Percentiles rank a stretch among this genome's conserved stretches.
Evolutionary conservation across 1,140 invertebrate genomes (phyloP).

Genomic region (Zaprionus tsacasi): DNA sequence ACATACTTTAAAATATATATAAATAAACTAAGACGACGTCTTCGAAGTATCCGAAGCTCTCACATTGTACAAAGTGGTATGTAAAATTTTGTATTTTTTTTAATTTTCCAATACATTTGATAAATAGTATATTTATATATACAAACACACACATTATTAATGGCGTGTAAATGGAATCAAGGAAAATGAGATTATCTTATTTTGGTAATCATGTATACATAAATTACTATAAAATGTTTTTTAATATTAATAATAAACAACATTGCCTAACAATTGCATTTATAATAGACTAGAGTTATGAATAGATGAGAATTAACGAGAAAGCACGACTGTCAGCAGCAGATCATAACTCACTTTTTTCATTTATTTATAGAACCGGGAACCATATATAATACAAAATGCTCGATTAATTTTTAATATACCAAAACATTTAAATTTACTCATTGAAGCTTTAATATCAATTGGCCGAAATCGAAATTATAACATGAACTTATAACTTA

Average conservation of each 20-base stretch:
- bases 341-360: not conserved
- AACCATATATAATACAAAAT: not conserved
- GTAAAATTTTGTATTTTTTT: conserved; percentile 46
- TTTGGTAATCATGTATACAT: not conserved
- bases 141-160: not conserved
- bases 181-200: conserved; percentile 6
- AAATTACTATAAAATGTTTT: not conserved
- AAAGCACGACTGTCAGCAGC: not conserved
- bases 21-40: conserved; percentile 43
- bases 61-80: conserved; percentile 35
- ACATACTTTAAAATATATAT: conserved; percentile 43
- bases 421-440: not conserved
- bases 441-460: not conserved
- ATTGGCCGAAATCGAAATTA: not conserved
- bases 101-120: conserved; percentile 34
- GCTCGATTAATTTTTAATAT: not conserved
- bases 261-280: conserved; percentile 6
- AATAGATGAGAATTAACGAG: not conserved
- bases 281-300: conserved; percentile 6
- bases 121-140: conserved; percentile 18
- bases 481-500: not conserved
- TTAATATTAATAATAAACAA: not conserved
- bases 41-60: conserved; percentile 38
- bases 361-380: not conserved
- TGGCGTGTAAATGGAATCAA: conserved; percentile 2